phyloP scores from a whole-genome alignment of 2,888 invertebrate species.

The Scaptomyza parva region DNA sequence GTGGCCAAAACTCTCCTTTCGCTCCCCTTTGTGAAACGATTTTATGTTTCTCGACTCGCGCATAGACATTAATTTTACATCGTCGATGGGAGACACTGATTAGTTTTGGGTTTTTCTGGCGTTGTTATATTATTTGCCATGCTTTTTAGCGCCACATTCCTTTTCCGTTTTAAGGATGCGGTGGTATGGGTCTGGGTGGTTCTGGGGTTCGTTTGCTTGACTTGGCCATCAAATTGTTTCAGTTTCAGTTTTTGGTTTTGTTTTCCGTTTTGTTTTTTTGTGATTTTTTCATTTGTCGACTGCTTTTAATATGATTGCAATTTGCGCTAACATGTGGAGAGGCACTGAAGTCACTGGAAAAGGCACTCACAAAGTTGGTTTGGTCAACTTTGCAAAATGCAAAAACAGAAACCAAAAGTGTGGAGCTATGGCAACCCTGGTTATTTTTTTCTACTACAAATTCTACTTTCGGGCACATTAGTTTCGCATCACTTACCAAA shows the following conservation, averaged over 20 bases:
- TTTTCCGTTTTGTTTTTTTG: conserved; percentile 17
- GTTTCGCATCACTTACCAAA: conserved; percentile 69
- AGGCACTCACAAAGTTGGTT: conserved; percentile 44
- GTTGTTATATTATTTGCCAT: conserved; percentile 37
- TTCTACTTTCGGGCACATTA: conserved; percentile 68
- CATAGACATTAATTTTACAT: neutral
- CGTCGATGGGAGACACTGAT: conserved; percentile 51
- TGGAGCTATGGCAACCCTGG: conserved; percentile 19
- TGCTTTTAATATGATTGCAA: conserved; percentile 79
- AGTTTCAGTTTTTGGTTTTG: conserved; percentile 19
- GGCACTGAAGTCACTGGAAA: conserved; percentile 5
- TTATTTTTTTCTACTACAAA: conserved; percentile 54
- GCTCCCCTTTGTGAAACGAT: conserved; percentile 32
- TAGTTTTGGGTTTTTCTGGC: conserved; percentile 50
- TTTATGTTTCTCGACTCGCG: conserved; percentile 23
- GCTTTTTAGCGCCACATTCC: conserved; percentile 52
- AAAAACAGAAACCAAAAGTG: conserved; percentile 12
- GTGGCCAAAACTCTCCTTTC: conserved; percentile 9
- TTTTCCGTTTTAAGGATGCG: conserved; percentile 37
- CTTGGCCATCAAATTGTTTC: conserved; percentile 38
- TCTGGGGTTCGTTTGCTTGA: conserved; percentile 21
- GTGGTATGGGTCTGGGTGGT: too few relatives aligned
- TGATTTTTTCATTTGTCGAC: conserved; percentile 45
- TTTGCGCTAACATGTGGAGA: conserved; percentile 64
- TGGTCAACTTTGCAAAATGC: conserved; percentile 52